Conservation (phyloP, 2,888 invertebrate species). For the Nasonovia ribisnigri region DNA sequence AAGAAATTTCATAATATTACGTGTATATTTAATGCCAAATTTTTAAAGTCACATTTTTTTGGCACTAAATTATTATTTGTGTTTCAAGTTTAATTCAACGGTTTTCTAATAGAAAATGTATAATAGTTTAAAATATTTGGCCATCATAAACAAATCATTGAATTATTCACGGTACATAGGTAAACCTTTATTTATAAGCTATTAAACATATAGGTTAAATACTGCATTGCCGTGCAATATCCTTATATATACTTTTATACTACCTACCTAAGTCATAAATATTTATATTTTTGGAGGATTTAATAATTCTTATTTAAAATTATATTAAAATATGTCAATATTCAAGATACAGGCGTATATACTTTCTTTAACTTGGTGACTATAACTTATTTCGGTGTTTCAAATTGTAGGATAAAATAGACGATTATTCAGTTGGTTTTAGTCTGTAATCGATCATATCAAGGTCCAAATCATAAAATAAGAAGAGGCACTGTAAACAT, state of each 20-base stretch:
- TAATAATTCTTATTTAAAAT: neutral
- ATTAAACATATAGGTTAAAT: neutral
- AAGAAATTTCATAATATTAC: neutral
- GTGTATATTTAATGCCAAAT: slow-evolving; percentile 30
- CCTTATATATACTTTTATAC: neutral
- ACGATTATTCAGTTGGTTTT: neutral
- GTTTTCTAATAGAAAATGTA: slow-evolving; percentile 49
- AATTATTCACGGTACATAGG: neutral
- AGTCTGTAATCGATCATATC: neutral
- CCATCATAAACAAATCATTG: neutral
- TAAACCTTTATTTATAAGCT: slow-evolving; percentile 17
- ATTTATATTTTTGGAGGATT: neutral
- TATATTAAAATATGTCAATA: neutral
- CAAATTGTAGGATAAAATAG: neutral
- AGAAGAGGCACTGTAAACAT: neutral
- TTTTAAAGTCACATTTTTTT: slow-evolving; percentile 57
- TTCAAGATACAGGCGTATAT: neutral
- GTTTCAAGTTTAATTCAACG: slow-evolving; percentile 35
- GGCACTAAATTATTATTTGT: slow-evolving; percentile 39
- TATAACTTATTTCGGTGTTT: neutral
- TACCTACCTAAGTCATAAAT: neutral
- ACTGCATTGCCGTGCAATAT: neutral
- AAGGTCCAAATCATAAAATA: slow-evolving; percentile 15
- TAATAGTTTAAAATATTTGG: slow-evolving; percentile 15
- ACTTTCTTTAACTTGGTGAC: neutral